A percentile compares a stretch with the other conserved stretches of the same genome.
Conservation (phyloP, 2,888 invertebrate species). For the Oscheius onirici region DNA sequence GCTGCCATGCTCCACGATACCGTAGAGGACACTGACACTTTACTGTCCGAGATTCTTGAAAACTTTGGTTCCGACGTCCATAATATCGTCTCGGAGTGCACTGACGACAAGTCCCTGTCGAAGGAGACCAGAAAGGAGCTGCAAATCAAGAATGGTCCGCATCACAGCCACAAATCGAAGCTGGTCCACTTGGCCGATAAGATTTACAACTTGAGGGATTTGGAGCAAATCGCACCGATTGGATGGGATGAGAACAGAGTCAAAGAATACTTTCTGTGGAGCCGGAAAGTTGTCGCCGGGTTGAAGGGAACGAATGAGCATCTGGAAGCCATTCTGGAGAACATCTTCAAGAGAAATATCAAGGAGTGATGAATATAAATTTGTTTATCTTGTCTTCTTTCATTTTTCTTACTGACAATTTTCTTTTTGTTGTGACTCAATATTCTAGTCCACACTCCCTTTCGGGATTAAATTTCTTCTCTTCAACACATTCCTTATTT, state of each 20-base stretch:
- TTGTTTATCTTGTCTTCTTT: background rate
- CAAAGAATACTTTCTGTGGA: slow-evolving; percentile 67
- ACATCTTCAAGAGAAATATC: slow-evolving; percentile 61
- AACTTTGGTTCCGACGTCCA: slow-evolving; percentile 70
- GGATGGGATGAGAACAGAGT: slow-evolving; percentile 64
- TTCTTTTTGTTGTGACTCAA: too few relatives aligned
- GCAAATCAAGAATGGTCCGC: slow-evolving; percentile 60
- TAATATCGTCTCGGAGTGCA: slow-evolving; percentile 69
- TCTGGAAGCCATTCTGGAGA: slow-evolving; percentile 61
- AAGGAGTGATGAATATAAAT: slow-evolving; percentile 1
- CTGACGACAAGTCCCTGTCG: slow-evolving; percentile 80
- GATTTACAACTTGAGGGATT: slow-evolving; percentile 83
- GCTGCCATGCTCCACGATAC: slow-evolving; percentile 85
- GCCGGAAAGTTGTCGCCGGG: slow-evolving; percentile 51
- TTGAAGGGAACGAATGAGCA: slow-evolving; percentile 67
- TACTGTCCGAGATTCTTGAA: slow-evolving; percentile 76
- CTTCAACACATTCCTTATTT: too few relatives aligned
- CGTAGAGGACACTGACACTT: slow-evolving; percentile 85
- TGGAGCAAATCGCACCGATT: slow-evolving; percentile 74
- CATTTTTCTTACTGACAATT: too few relatives aligned
- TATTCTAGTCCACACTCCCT: too few relatives aligned
- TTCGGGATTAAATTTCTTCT: too few relatives aligned
- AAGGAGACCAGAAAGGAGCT: slow-evolving; percentile 77
- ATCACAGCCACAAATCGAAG: slow-evolving; percentile 76
- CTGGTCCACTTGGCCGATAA: slow-evolving; percentile 85